Conservation (phyloP, 2,113 vertebrate species). For the Istiophorus platypterus region DNA sequence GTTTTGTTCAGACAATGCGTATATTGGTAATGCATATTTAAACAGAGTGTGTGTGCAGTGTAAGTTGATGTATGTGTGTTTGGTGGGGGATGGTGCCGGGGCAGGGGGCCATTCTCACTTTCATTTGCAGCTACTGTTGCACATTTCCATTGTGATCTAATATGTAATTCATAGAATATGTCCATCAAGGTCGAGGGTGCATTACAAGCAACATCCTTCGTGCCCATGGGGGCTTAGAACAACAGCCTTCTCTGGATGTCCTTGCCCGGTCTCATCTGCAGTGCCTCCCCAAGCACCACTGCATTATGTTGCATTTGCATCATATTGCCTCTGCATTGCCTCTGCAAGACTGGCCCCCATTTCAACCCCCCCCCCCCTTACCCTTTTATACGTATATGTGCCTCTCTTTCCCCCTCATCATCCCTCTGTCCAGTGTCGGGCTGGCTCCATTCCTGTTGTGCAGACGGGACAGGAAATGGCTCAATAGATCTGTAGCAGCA, state of each 20-base stretch:
- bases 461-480: conserved; percentile 19
- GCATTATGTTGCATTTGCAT: conserved; percentile 83
- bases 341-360: conserved; percentile 61
- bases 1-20: conserved; percentile 51
- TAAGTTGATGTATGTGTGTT: neutral
- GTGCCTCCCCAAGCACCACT: conserved; percentile 63
- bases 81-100: conserved; percentile 1
- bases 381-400: conserved; percentile 17
- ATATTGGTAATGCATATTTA: conserved; percentile 70
- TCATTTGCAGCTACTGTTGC: conserved; percentile 39
- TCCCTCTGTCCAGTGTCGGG: conserved; percentile 28
- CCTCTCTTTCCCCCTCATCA: neutral
- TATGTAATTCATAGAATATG: conserved; percentile 18
- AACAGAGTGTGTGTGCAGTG: conserved; percentile 13
- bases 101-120: conserved; percentile 34
- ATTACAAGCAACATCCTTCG: conserved; percentile 13
- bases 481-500: conserved; percentile 21
- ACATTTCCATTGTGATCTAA: conserved; percentile 29
- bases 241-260: conserved; percentile 48
- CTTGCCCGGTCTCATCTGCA: conserved; percentile 69
- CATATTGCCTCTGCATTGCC: conserved; percentile 80
- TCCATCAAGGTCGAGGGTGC: conserved; percentile 53
- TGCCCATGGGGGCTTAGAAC: neutral
- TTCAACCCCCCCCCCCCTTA: neutral
- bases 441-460: conserved; percentile 39